Percentiles rank a stretch among this genome's conserved stretches.
These are phyloP conservation scores for Phrixothrix hirtus DNA, from an alignment of 2,888 invertebrate genomes.

Conservation along the genomic window DNA sequence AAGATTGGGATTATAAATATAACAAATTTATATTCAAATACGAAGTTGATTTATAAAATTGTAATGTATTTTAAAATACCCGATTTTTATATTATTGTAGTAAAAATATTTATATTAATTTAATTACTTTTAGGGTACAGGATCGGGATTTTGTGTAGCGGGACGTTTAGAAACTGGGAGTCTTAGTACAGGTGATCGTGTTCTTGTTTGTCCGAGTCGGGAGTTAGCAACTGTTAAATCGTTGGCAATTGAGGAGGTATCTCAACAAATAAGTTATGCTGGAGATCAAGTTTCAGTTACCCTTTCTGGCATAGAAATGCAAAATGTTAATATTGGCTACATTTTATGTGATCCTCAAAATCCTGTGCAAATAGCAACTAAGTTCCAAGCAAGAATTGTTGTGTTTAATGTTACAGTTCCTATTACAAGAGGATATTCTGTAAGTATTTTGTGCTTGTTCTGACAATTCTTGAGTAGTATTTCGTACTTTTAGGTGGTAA, in stretches of 20 bases:
- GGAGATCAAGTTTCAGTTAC: constrained; percentile 90
- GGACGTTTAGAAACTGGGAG: constrained; percentile 92
- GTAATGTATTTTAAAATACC: background rate
- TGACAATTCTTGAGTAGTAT: background rate
- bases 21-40: too few species aligned
- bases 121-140: constrained; percentile 75
- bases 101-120: too few species aligned
- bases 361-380: constrained; percentile 79
- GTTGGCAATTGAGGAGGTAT: constrained; percentile 70
- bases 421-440: constrained; percentile 86
- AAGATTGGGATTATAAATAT: too few species aligned
- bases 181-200: constrained; percentile 82
- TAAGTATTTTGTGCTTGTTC: constrained; percentile 52
- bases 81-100: constrained; percentile 25
- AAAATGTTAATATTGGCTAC: constrained; percentile 83
- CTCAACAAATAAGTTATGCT: constrained; percentile 80
- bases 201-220: constrained; percentile 82
- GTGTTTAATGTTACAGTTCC: constrained; percentile 93
- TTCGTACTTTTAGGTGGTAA: constrained; percentile 66
- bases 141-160: constrained; percentile 87
- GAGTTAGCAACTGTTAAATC: constrained; percentile 84
- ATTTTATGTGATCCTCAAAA: constrained; percentile 81
- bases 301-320: constrained; percentile 80
- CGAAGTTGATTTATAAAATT: too few species aligned
- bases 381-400: constrained; percentile 88